phyloP scores from a whole-genome alignment of 2,797 vertebrate species.

The Phataginus tetradactyla region DNA sequence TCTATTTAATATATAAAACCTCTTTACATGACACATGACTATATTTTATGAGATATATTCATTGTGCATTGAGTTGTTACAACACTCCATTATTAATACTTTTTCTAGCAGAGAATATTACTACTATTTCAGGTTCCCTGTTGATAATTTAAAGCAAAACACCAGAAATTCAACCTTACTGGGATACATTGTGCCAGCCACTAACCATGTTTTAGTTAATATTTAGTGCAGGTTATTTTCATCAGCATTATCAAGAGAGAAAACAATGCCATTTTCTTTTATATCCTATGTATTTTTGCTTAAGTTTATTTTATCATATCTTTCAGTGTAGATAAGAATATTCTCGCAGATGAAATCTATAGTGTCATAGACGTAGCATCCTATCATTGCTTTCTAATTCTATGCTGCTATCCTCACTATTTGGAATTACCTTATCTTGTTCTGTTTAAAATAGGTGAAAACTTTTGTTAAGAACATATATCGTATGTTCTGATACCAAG shows the following conservation, averaged over 20 bases:
- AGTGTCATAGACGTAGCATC: neutral
- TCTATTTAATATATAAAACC: neutral
- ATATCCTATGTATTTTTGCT: neutral
- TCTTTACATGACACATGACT: neutral
- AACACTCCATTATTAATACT: conserved; percentile 61
- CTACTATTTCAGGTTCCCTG: neutral
- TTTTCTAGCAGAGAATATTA: conserved; percentile 49
- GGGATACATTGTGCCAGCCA: neutral
- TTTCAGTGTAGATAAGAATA: neutral
- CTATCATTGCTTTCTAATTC: neutral
- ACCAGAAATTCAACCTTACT: neutral
- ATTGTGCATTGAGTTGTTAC: conserved; percentile 30
- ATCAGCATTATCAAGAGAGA: neutral
- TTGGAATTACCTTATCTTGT: neutral
- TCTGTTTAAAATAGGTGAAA: neutral
- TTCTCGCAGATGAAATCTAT: neutral
- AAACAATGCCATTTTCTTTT: neutral
- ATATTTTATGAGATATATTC: conserved; percentile 58
- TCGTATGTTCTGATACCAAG: neutral
- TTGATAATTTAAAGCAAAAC: conserved; percentile 1
- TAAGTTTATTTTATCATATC: neutral
- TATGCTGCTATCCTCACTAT: neutral
- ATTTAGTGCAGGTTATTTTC: neutral
- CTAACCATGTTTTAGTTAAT: neutral
- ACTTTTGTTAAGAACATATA: neutral